phyloP scores from a whole-genome alignment of 2,797 vertebrate species.

The Aphelocoma californica region DNA sequence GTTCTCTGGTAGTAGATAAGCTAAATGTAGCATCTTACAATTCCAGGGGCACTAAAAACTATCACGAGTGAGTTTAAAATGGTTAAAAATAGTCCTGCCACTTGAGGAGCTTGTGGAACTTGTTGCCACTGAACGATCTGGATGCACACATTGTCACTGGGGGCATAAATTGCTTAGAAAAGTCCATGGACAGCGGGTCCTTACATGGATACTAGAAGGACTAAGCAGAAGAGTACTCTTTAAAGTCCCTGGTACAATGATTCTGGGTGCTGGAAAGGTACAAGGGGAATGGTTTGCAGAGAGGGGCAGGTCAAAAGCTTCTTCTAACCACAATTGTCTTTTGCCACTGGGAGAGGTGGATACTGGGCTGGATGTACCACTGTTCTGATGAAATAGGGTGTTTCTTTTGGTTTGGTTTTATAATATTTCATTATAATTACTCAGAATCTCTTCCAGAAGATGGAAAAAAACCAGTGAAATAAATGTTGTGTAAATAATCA shows the following conservation, averaged over 20 bases:
- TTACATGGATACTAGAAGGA: background rate
- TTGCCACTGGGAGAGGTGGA: background rate
- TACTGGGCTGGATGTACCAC: background rate
- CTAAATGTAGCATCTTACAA: background rate
- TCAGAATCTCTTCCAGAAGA: background rate
- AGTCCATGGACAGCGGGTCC: background rate
- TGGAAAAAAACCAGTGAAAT: background rate
- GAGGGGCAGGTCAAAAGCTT: background rate
- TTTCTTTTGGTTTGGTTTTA: background rate
- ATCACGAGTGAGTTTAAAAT: background rate
- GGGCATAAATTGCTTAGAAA: background rate
- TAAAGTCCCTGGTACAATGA: background rate
- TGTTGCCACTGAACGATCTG: background rate
- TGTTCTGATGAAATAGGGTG: background rate
- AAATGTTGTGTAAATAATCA: constrained; percentile 10
- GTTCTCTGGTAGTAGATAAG: background rate
- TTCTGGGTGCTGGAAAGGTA: background rate
- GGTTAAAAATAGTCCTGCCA: background rate
- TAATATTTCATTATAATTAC: background rate
- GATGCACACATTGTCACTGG: background rate
- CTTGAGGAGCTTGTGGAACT: background rate
- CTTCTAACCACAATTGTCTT: background rate
- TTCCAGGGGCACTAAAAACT: background rate
- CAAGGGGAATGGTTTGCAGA: background rate
- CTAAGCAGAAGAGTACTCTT: background rate